Evolutionary conservation across 2,797 vertebrate species (phyloP), one percentile per base, ranked within the genome.

Genomic region (Rhinatrema bivittatum): DNA sequence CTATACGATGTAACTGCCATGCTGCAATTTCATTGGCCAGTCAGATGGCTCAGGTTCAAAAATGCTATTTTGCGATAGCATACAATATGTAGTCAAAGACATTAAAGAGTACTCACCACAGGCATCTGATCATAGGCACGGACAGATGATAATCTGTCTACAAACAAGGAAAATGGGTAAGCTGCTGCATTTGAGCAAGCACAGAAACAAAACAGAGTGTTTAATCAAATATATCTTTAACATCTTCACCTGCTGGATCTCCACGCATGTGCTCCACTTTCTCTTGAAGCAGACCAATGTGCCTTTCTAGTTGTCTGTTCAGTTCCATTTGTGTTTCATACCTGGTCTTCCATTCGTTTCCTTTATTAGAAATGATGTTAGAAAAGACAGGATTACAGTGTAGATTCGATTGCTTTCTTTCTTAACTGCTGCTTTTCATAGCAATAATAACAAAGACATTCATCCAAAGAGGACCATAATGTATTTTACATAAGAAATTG

Each of bases 331-430:
- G 90, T 2, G 81, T 87, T 65, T 94, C 88, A 30, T 82, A 91
- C 37, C 83, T 82, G 3, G 82, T 89, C 76, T 87, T 92, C 91
- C 93, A 97, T 57, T 94, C 89, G 64, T 78, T 87, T 44, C 65
- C 91, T 93, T 50, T 42, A 44, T 15, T 35, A 16, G 26, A 51
- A 17, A 34, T 3, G 3, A 3, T n/a, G 7, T 27, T 46, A 46
- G 3, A 43, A 46, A 52, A 27, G 43, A n/a, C 4, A 42, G 19
- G 18, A 31, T 36, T 37, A 49, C 12, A 14, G 5, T 37, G 36
- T 38, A 15, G 5, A 33, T 43, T 16, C 44, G 28, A 16, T 44
- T 41, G n/a, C n/a, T n/a, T n/a, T n/a, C n/a, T n/a, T n/a, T n/a
- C n/a, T n/a, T n/a, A n/a, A n/a, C n/a, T n/a, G n/a, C n/a, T n/a